phyloP scores from a whole-genome alignment of 2,797 vertebrate genomes.

The Phaenicophaeus curvirostris region DNA sequence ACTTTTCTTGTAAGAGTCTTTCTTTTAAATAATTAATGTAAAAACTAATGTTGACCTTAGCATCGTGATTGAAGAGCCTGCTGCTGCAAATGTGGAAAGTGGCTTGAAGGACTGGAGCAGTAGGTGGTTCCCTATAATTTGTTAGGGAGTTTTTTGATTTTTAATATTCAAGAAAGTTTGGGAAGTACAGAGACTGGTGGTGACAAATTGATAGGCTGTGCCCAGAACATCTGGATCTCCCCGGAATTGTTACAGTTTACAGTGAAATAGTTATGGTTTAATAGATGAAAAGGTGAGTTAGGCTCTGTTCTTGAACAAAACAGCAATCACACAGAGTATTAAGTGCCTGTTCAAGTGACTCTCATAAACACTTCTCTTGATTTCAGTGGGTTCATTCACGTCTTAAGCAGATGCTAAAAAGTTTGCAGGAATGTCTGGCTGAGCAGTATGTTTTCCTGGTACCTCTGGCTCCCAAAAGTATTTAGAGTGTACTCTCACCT shows the following conservation, averaged over 20 bases:
- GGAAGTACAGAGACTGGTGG: neutral
- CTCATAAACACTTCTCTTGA: slow-evolving; percentile 27
- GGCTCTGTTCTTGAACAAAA: neutral
- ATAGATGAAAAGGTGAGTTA: neutral
- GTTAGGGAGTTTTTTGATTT: neutral
- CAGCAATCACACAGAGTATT: neutral
- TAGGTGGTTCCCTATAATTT: neutral
- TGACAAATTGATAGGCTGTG: neutral
- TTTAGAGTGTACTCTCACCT: neutral
- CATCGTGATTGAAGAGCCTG: neutral
- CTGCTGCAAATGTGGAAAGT: neutral
- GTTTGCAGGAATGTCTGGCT: neutral
- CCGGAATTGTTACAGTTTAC: neutral
- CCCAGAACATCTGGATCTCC: neutral
- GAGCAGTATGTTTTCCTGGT: neutral
- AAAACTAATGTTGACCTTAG: neutral
- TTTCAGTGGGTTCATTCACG: slow-evolving; percentile 25
- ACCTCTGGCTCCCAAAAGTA: neutral
- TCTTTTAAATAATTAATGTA: neutral
- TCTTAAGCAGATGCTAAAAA: slow-evolving; percentile 29
- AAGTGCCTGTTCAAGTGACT: slow-evolving; percentile 7
- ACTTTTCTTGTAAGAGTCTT: neutral
- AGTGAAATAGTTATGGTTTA: neutral
- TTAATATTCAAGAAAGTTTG: neutral
- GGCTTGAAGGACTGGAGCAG: neutral